Base-by-base conservation (phyloP, 2,797 vertebrate species). In the Phrynocephalus vlangalii region DNA sequence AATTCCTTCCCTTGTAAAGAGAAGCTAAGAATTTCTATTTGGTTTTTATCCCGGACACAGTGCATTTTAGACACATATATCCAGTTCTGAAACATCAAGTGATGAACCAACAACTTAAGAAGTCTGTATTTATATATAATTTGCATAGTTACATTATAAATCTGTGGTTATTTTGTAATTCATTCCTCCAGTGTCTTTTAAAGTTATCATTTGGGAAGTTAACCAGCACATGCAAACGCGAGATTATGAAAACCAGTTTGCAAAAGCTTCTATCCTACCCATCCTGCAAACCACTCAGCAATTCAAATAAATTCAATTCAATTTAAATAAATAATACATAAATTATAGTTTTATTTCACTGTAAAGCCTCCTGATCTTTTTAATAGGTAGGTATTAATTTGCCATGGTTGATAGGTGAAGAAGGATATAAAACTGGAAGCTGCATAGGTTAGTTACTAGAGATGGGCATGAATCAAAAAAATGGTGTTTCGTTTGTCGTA, bases 301-400 rank as follows among this genome's bases (percentile, higher is more conserved):
- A 94, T 90, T 79, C 86, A 33, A 33, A 33, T 33, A 33, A 33
- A 33, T 33, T 33, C 33, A 33, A 33, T 33, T 33, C 33, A 33
- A 33, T 33, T 33, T 1, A 33, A 33, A 33, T 33, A 33, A 33
- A 33, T 33, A 33, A 33, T 33, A 33, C 33, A 33, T 33, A 33
- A 33, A 1, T 33, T 33, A 33, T 0, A 0, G 4, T 92, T 91
- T 93, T 86, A 87, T 72, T 92, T 94, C 91, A 89, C 68, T 87
- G n/a, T 84, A 94, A 90, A 89, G 26, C 33, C 63, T 86, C 86
- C 33, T 86, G 22, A 38, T 33, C 33, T 10, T 91, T 85, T 90
- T 90, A 86, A 52, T 72, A 91, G 89, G 87, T 89, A 91, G 88
- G 77, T 83, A 91, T 87, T 89, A 50, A 78, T 92, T 90, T 92